A percentile compares a stretch with the other conserved stretches of the same genome.
Evolutionary conservation across 2,888 invertebrate genomes (phyloP).

Genomic region (Mechanitis messenoides): DNA sequence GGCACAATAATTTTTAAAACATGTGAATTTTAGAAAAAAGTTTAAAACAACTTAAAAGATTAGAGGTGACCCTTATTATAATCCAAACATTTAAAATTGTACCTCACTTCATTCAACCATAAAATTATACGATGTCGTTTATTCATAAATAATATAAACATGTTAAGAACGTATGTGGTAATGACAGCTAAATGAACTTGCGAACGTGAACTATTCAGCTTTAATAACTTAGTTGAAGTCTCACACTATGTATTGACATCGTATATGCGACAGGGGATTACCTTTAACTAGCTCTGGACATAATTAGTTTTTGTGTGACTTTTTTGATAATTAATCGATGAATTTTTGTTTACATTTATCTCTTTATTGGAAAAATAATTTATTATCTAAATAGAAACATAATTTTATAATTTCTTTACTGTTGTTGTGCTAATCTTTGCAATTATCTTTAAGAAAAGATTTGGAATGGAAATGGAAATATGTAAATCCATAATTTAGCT

Average conservation of each 20-base stretch:
- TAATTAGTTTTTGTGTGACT: slow-evolving; percentile 20
- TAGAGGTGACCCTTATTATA: too few species aligned
- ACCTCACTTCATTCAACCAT: not conserved
- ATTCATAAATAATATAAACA: slow-evolving; percentile 28
- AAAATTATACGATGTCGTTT: slow-evolving; percentile 17
- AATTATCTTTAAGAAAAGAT: too few species aligned
- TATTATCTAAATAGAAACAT: not conserved
- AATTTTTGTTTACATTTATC: not conserved
- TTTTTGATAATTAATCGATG: not conserved
- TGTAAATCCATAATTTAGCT: too few species aligned
- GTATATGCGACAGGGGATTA: slow-evolving; percentile 20
- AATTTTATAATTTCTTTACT: too few species aligned
- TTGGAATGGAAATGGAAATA: too few species aligned
- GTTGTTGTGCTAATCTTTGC: too few species aligned
- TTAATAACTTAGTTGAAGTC: slow-evolving; percentile 55
- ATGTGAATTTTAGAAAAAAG: too few species aligned
- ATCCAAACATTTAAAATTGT: too few species aligned
- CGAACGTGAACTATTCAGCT: slow-evolving; percentile 25
- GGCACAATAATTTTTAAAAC: too few species aligned
- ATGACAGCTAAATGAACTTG: slow-evolving; percentile 23
- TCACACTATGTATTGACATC: slow-evolving; percentile 41
- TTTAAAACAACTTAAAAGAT: too few species aligned
- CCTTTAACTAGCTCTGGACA: slow-evolving; percentile 17
- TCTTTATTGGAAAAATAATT: not conserved
- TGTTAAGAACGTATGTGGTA: slow-evolving; percentile 27